Evolutionary conservation across 2,797 vertebrate genomes (phyloP), one percentile per base, ranked within the genome.

Genomic region (Australoheros facetus): DNA sequence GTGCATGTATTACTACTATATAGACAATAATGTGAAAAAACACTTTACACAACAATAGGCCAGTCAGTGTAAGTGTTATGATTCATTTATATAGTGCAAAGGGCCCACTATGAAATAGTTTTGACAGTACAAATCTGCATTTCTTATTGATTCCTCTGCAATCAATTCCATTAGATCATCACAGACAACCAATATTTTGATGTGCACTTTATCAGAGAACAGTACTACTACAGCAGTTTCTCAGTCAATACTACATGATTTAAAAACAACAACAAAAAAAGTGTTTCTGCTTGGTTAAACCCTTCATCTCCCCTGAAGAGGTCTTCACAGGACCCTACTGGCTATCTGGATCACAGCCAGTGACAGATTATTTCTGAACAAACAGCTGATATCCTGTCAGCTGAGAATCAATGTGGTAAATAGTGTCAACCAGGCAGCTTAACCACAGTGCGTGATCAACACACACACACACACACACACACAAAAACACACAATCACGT

Each of bases 361-460:
- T 42, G 42, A 71, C 39, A 48, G 26, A 71, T n/a, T 34, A 75
- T 71, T 62, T 42, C 19, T 32, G 60, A 69, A 51, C 39, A 26
- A 78, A 75, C 84, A 87, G 89, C 88, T 88, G 79, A 84, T 71
- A 21, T 12, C 13, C 14, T 48, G 56, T 83, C 79, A 88, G 85
- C 88, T 88, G 82, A 87, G 45, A 28, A 45, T 53, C 12, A 69
- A 28, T 73, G 56, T 70, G 75, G 53, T 34, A 79, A 72, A 71
- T 19, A 75, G 9, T 73, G 23, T 59, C 23, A 34, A 13, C 37
- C 64, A 53, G 53, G 75, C 32, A 2, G 14, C 42, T 16, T 75
- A 21, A 42, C 28, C 55, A 74, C 21, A 19, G n/a, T 48, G 54
- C 14, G 8, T 66, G 37, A 69, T n/a, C n/a, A 32, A 48, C 45